These are phyloP conservation scores for Apteryx owenii DNA, from an alignment of 2,113 vertebrate species.

Conservation along the genomic window DNA sequence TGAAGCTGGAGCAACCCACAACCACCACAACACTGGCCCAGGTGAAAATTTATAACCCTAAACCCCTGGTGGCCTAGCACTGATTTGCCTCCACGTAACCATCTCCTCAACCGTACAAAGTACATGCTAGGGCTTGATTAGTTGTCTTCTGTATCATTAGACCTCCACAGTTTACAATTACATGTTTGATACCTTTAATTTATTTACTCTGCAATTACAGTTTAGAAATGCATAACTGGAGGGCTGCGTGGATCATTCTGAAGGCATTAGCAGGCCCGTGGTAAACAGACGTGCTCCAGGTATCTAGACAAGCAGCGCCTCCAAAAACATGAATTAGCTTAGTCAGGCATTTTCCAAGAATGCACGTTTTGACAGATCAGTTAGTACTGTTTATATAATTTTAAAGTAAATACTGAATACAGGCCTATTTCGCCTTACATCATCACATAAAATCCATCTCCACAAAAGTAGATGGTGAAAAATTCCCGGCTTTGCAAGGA, in stretches of 20 bases:
- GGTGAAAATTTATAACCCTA: background rate
- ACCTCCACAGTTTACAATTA: background rate
- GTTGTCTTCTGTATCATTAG: background rate
- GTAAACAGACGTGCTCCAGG: background rate
- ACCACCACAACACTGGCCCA: background rate
- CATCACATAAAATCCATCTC: background rate
- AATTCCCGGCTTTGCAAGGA: background rate
- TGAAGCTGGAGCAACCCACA: fast-evolving
- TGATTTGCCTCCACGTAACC: background rate
- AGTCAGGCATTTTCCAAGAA: background rate
- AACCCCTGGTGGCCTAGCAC: background rate
- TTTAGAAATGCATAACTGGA: background rate
- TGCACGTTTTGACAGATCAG: background rate
- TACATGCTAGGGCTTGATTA: background rate
- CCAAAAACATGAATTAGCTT: background rate
- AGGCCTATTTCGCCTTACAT: background rate
- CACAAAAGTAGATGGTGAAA: background rate
- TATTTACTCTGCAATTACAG: background rate
- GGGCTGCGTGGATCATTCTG: background rate
- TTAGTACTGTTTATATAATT: background rate
- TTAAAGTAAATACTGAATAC: background rate
- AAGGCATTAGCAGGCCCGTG: background rate
- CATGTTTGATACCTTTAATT: background rate
- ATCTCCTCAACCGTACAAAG: background rate
- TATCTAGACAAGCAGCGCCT: background rate